Percentiles rank a stretch among this genome's conserved stretches.
phyloP scores from a whole-genome alignment of 2,797 vertebrate genomes.

The Clarias platycephalus region DNA sequence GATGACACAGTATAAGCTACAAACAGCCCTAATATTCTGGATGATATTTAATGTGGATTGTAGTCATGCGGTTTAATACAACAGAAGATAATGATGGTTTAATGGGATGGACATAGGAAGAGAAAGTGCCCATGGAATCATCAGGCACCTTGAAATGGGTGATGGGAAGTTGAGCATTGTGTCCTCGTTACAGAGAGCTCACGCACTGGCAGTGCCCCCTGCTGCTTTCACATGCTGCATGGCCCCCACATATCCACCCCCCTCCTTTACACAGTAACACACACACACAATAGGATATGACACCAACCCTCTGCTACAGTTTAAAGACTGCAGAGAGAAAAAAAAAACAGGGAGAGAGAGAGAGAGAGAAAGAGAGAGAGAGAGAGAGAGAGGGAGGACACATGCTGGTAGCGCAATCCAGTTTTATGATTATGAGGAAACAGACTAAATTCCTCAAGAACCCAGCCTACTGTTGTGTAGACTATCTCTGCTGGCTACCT shows the following conservation, averaged over 20 bases:
- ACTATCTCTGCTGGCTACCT: conserved; percentile 49
- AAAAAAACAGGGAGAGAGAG: not conserved
- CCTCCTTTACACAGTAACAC: conserved; percentile 37
- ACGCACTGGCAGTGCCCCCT: conserved; percentile 50
- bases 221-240: conserved; percentile 51
- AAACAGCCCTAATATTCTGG: not conserved
- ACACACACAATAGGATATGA: conserved; percentile 52
- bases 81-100: not conserved
- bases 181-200: conserved; percentile 43
- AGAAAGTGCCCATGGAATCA: conserved; percentile 8
- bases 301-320: conserved; percentile 57
- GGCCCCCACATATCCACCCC: conserved; percentile 33
- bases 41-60: not conserved
- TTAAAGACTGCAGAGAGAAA: conserved; percentile 51
- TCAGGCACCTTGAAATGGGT: conserved; percentile 24
- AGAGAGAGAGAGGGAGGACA: conserved; percentile 25
- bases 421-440: conserved; percentile 44
- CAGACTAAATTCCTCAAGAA: conserved; percentile 59
- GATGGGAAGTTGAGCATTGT: conserved; percentile 22
- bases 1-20: not conserved
- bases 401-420: conserved; percentile 46
- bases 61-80: not conserved
- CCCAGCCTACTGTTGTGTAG: conserved; percentile 51
- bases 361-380: not conserved
- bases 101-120: not conserved